Conservation (phyloP, 2,888 invertebrate species). For the Trachelus iudaicus region DNA sequence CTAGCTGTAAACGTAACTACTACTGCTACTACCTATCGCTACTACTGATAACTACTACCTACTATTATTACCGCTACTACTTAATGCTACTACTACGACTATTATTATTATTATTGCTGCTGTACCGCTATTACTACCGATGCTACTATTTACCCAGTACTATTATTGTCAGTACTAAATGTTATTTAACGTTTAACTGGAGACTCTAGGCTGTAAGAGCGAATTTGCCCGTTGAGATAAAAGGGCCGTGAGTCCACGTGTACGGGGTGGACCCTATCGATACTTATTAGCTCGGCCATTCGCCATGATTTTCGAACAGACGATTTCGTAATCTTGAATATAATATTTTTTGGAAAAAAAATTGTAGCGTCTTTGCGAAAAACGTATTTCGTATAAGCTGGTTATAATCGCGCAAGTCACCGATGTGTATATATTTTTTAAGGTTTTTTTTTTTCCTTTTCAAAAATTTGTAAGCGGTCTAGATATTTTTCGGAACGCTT, state of each 20-base stretch:
- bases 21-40: conserved; percentile 33
- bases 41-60: not conserved
- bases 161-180: not conserved
- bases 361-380: not conserved
- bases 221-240: not conserved
- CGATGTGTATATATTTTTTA: not conserved
- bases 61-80: not conserved
- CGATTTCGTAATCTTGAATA: not conserved
- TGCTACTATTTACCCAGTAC: not conserved
- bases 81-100: not conserved
- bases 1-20: conserved; percentile 15
- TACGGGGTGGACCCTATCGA: not conserved
- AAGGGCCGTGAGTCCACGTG: not conserved
- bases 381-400: no score
- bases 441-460: not conserved
- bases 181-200: not conserved
- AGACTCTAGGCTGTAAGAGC: not conserved
- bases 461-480: not conserved
- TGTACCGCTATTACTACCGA: not conserved
- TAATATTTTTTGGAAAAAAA: not conserved
- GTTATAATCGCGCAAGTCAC: no score
- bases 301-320: not conserved
- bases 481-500: not conserved
- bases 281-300: not conserved
- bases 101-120: not conserved